These are phyloP conservation scores for Drosophila seguyi DNA, from an alignment of 1,140 invertebrate species.

Conservation along the genomic window DNA sequence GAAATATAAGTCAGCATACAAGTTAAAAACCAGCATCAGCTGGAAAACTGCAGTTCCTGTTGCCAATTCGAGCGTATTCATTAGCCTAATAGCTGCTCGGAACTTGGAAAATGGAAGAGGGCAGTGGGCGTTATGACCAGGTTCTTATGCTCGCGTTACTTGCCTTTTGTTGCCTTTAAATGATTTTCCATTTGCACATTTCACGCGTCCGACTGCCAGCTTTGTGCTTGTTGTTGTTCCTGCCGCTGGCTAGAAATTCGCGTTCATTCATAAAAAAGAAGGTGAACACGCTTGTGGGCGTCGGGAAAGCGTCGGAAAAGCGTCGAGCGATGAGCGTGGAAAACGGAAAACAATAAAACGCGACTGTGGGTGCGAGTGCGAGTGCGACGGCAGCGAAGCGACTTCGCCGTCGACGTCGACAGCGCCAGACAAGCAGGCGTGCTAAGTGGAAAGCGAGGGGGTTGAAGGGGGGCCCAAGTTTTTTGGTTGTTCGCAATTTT, in stretches of 20 bases:
- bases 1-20: not conserved
- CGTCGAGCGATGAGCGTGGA: slow-evolving; percentile 46
- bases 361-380: slow-evolving; percentile 9
- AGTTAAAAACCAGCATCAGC: not conserved
- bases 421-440: slow-evolving; percentile 75
- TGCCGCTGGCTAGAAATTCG: slow-evolving; percentile 63
- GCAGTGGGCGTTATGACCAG: slow-evolving; percentile 23
- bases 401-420: slow-evolving; percentile 27
- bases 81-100: slow-evolving; percentile 8
- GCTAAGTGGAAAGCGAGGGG: slow-evolving; percentile 47
- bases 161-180: slow-evolving; percentile 57
- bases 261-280: slow-evolving; percentile 79
- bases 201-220: slow-evolving; percentile 49
- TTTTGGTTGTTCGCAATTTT: slow-evolving; percentile 56
- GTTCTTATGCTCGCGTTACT: slow-evolving; percentile 26
- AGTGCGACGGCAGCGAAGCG: slow-evolving; percentile 18
- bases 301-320: slow-evolving; percentile 28
- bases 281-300: slow-evolving; percentile 64
- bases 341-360: slow-evolving; percentile 79
- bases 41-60: not conserved
- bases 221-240: slow-evolving; percentile 50
- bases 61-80: slow-evolving; percentile 7
- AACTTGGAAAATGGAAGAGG: slow-evolving; percentile 6
- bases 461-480: slow-evolving; percentile 40
- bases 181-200: slow-evolving; percentile 81